phyloP scores from a whole-genome alignment of 2,797 vertebrate genomes.

The Cygnus olor region DNA sequence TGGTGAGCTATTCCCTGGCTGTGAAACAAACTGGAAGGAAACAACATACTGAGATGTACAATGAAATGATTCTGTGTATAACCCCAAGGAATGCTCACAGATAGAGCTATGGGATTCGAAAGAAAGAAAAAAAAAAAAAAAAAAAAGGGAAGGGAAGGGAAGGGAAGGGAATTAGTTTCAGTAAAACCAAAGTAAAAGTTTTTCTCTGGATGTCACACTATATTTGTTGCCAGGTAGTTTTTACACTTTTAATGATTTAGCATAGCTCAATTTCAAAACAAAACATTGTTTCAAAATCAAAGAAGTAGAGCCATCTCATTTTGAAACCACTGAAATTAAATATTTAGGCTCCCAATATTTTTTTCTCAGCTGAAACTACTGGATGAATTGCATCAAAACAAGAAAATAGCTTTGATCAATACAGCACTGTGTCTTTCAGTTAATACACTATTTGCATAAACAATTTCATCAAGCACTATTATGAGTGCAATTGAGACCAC shows the following conservation, averaged over 20 bases:
- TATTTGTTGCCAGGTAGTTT: not conserved
- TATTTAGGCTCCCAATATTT: constrained; percentile 33
- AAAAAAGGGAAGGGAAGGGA: not conserved
- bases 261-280: constrained; percentile 38
- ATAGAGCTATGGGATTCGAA: not conserved
- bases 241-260: not conserved
- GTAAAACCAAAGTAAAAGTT: not conserved
- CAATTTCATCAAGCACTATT: constrained; percentile 36
- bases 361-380: not conserved
- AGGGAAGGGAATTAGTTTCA: not conserved
- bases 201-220: not conserved
- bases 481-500: not conserved
- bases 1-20: not conserved
- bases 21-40: not conserved
- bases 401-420: constrained; percentile 59
- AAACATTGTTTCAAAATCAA: constrained; percentile 49
- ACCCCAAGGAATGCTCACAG: not conserved
- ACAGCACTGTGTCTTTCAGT: not conserved
- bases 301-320: not conserved
- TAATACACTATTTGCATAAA: constrained; percentile 64
- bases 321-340: constrained; percentile 28
- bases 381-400: constrained; percentile 48
- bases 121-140: not conserved
- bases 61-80: not conserved
- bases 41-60: not conserved